Evolutionary conservation across 2,888 invertebrate species (phyloP).

Genomic region (Meiosimyza platycephala): DNA sequence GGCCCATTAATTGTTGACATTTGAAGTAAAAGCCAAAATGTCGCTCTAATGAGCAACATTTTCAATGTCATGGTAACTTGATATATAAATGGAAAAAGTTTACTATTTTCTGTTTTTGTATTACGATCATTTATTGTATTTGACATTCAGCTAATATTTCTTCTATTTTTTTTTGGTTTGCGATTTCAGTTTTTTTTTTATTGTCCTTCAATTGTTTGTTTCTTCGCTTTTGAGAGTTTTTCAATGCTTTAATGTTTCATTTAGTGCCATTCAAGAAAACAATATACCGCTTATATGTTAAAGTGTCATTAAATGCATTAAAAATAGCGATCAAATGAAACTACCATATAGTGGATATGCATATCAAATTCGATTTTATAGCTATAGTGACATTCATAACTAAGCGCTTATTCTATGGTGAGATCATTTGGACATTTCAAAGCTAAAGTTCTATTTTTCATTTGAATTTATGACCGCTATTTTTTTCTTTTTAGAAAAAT

Average conservation of each 20-base stretch:
- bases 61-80: not conserved
- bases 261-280: not conserved
- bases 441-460: too few species aligned
- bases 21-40: conserved; percentile 5
- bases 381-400: too few species aligned
- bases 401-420: too few species aligned
- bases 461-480: too few species aligned
- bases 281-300: not conserved
- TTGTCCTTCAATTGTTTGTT: too few species aligned
- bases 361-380: too few species aligned
- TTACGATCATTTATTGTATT: conserved; percentile 2
- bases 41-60: not conserved
- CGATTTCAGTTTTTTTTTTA: not conserved
- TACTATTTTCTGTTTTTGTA: not conserved
- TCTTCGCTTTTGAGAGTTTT: not conserved
- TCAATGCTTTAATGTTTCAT: not conserved
- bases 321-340: too few species aligned
- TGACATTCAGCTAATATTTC: conserved; percentile 4
- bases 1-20: conserved; percentile 11
- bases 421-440: too few species aligned
- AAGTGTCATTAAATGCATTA: not conserved
- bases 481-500: too few species aligned
- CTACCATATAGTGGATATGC: too few species aligned
- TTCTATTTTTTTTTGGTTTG: not conserved
- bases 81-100: not conserved